Evolutionary conservation across 2,888 invertebrate species (phyloP).

Genomic region (Drosophila robusta): DNA sequence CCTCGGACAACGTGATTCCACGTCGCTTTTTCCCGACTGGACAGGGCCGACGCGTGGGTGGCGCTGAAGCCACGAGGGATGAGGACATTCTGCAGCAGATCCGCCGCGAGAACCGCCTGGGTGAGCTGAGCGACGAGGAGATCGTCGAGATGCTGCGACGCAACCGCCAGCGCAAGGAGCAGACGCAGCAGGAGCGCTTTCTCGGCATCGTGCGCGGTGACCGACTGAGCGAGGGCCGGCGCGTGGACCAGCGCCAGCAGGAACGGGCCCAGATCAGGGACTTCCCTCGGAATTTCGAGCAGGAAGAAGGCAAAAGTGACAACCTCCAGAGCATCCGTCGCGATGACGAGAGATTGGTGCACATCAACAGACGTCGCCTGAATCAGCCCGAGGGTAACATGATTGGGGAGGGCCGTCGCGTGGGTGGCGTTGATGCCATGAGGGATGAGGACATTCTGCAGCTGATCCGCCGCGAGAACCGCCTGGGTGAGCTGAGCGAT

Average conservation of each 20-base stretch:
- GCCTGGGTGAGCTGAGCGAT: slow-evolving; percentile 17
- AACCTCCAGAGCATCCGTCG: slow-evolving; percentile 30
- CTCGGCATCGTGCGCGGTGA: neutral
- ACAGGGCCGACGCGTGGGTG: slow-evolving; percentile 50
- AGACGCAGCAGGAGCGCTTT: slow-evolving; percentile 13
- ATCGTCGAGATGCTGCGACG: slow-evolving; percentile 41
- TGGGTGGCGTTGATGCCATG: slow-evolving; percentile 6
- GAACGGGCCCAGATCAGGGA: neutral
- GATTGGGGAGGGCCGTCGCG: slow-evolving; percentile 50
- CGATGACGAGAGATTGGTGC: slow-evolving; percentile 59
- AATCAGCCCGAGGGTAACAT: slow-evolving; percentile 20
- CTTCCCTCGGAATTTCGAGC: no score
- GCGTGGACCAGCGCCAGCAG: slow-evolving; percentile 5
- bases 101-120: slow-evolving; percentile 5
- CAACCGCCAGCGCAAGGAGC: slow-evolving; percentile 23
- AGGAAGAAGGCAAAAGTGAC: neutral
- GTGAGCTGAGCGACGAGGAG: slow-evolving; percentile 36
- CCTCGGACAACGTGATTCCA: slow-evolving; percentile 3
- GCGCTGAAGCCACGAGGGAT: neutral
- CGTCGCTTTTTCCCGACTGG: slow-evolving; percentile 33
- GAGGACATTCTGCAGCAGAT: slow-evolving; percentile 12
- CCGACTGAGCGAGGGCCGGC: slow-evolving; percentile 15
- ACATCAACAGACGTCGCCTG: slow-evolving; percentile 52
- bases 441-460: slow-evolving; percentile 12
- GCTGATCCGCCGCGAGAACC: slow-evolving; percentile 8